Evolutionary conservation across 2,888 invertebrate genomes (phyloP).

Genomic region (Chorisops tibialis): DNA sequence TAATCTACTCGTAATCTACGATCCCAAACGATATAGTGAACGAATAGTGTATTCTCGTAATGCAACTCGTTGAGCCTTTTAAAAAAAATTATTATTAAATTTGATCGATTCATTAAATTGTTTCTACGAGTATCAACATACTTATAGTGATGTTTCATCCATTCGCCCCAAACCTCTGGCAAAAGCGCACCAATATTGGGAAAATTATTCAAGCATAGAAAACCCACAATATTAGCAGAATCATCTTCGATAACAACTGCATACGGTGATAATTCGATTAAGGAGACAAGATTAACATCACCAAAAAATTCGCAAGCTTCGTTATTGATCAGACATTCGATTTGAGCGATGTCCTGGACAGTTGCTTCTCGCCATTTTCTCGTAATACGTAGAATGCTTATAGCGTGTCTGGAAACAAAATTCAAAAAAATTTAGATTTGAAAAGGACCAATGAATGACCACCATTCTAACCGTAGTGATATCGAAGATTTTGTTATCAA

Average conservation of each 20-base stretch:
- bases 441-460: too few species aligned
- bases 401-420: too few species aligned
- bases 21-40: slow-evolving; percentile 60
- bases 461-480: too few species aligned
- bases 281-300: neutral
- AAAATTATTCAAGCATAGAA: slow-evolving; percentile 50
- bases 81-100: neutral
- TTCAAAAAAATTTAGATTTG: too few species aligned
- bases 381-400: too few species aligned
- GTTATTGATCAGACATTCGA: neutral
- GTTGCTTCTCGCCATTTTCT: slow-evolving; percentile 13
- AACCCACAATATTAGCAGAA: slow-evolving; percentile 41
- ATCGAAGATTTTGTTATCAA: too few species aligned
- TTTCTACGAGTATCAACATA: too few species aligned
- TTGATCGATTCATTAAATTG: neutral
- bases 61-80: slow-evolving; percentile 1
- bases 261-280: slow-evolving; percentile 9
- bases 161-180: slow-evolving; percentile 58
- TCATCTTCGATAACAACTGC: slow-evolving; percentile 34
- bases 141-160: slow-evolving; percentile 58
- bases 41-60: slow-evolving; percentile 56
- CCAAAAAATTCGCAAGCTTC: slow-evolving; percentile 7
- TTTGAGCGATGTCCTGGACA: neutral
- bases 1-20: slow-evolving; percentile 27
- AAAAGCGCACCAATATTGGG: slow-evolving; percentile 59